phyloP scores from a whole-genome alignment of 2,888 invertebrate genomes.

The Archips xylosteana region DNA sequence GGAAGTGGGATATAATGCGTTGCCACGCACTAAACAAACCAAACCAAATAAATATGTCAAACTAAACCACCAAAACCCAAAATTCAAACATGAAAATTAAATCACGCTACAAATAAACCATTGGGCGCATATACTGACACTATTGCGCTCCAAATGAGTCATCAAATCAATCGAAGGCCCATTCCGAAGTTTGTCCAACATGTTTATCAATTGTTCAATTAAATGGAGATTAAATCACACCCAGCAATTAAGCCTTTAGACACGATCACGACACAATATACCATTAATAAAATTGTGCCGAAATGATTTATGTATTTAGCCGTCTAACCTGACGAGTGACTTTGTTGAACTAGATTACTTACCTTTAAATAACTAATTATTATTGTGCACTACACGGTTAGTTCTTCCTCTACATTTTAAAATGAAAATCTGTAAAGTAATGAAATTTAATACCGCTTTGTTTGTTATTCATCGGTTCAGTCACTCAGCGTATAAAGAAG shows the following conservation, averaged over 20 bases:
- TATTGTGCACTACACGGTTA: neutral
- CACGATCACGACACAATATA: constrained; percentile 67
- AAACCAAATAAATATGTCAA: no score
- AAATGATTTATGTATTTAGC: constrained; percentile 64
- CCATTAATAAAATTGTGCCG: constrained; percentile 73
- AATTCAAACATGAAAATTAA: no score
- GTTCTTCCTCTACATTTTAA: no score
- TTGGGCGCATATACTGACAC: neutral
- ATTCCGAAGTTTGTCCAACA: neutral
- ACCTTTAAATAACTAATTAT: neutral
- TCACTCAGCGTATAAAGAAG: no score
- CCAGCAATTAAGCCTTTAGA: constrained; percentile 65
- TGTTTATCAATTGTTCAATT: constrained; percentile 33
- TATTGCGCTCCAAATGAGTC: neutral
- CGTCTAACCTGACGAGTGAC: constrained; percentile 47
- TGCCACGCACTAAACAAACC: no score
- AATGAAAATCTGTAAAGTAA: no score
- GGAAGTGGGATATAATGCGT: no score
- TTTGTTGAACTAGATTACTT: constrained; percentile 15
- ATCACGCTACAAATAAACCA: no score
- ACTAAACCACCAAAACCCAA: no score
- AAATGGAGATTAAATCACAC: constrained; percentile 49
- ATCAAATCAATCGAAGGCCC: neutral
- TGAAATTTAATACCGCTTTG: no score
- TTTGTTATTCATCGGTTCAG: no score